A percentile compares a stretch with the other conserved stretches of the same genome.
These are phyloP conservation scores for Drosophila kanapiae DNA, from an alignment of 1,140 invertebrate species.

Conservation along the genomic window DNA sequence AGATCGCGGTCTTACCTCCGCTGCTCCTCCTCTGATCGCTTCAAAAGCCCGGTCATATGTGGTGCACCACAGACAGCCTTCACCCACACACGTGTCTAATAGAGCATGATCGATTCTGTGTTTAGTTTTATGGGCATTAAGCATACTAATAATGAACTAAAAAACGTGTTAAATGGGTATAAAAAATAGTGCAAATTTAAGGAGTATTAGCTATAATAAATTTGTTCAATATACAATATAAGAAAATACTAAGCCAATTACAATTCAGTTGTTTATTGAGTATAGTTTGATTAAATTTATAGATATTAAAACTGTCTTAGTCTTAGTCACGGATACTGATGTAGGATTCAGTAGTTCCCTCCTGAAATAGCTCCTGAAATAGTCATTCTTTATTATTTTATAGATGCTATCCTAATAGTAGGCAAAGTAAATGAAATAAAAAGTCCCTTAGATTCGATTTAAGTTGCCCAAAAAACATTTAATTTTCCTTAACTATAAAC, in stretches of 20 bases:
- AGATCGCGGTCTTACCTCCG: conserved; percentile 50
- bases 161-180: background rate
- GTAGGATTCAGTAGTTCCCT: background rate
- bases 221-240: background rate
- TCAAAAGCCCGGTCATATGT: conserved; percentile 12
- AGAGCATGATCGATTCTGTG: conserved; percentile 51
- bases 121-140: conserved; percentile 6
- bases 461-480: background rate
- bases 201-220: too few species aligned
- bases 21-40: background rate
- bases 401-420: conserved; percentile 14
- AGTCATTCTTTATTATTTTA: background rate
- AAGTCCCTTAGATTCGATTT: background rate
- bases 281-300: too few species aligned
- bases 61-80: conserved; percentile 68
- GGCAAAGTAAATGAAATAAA: conserved; percentile 5
- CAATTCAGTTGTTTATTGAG: background rate
- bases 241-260: background rate
- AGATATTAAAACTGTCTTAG: too few species aligned
- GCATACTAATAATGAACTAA: background rate
- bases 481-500: background rate
- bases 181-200: too few species aligned
- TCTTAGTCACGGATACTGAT: background rate
- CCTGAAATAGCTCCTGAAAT: background rate
- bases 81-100: conserved; percentile 73